Conservation (phyloP, 2,113 vertebrate genomes). For the Chrysochloris asiatica region DNA sequence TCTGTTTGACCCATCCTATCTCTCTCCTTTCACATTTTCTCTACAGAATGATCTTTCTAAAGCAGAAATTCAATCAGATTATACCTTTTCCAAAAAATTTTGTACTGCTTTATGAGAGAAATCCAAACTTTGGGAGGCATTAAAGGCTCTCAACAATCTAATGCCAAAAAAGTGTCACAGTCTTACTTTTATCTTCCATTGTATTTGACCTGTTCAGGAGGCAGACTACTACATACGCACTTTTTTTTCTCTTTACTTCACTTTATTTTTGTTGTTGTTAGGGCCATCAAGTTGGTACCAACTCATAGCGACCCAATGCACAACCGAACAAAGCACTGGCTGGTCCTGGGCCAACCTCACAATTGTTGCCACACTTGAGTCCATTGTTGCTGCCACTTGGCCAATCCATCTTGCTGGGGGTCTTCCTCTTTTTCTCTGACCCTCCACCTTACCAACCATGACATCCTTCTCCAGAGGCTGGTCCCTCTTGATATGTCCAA, state of each 20-base stretch:
- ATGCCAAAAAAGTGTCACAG: neutral
- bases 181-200: neutral
- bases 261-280: neutral
- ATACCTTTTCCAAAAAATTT: neutral
- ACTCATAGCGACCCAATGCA: too few species aligned
- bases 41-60: neutral
- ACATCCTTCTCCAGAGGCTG: too few species aligned
- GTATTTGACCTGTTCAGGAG: neutral
- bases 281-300: too few species aligned
- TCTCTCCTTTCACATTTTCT: neutral
- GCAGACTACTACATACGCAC: neutral
- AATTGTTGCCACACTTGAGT: too few species aligned
- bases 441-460: too few species aligned
- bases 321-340: too few species aligned
- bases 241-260: neutral
- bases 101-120: neutral
- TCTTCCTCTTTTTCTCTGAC: too few species aligned
- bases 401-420: too few species aligned
- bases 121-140: neutral
- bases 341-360: too few species aligned
- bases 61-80: neutral
- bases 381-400: too few species aligned
- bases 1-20: neutral
- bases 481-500: too few species aligned
- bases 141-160: neutral